Percentiles rank a stretch among this genome's conserved stretches.
phyloP scores from a whole-genome alignment of 1,140 invertebrate genomes.

The Elymnias hypermnestra region DNA sequence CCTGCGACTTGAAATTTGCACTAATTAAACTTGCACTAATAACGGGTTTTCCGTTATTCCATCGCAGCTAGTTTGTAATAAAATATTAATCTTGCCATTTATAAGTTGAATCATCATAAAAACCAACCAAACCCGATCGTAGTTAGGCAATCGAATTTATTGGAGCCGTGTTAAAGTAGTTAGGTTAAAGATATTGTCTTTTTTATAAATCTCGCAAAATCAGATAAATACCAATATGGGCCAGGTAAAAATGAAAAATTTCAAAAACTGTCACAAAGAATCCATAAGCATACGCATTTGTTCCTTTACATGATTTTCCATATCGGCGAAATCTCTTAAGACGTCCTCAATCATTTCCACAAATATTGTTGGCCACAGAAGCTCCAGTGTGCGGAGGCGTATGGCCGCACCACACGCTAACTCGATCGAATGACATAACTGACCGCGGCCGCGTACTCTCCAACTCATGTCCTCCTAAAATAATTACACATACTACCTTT shows the following conservation, averaged over 20 bases:
- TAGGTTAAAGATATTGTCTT: too few relatives aligned
- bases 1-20: too few relatives aligned
- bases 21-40: too few relatives aligned
- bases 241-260: background rate
- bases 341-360: conserved; percentile 85
- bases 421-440: conserved; percentile 81
- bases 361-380: conserved; percentile 84
- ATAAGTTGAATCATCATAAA: too few relatives aligned
- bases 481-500: too few relatives aligned
- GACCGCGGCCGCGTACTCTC: conserved; percentile 82
- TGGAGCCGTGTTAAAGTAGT: too few relatives aligned
- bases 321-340: conserved; percentile 84
- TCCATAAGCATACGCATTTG: conserved; percentile 60
- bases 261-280: conserved; percentile 23
- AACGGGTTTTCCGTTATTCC: too few relatives aligned
- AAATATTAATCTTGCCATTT: too few relatives aligned
- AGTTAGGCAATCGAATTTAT: too few relatives aligned
- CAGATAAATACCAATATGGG: conserved; percentile 1
- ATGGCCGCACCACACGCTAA: conserved; percentile 84
- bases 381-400: conserved; percentile 83
- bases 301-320: conserved; percentile 86
- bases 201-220: too few relatives aligned
- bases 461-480: conserved; percentile 81
- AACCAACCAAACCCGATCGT: too few relatives aligned
- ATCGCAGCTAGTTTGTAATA: too few relatives aligned